Conservation (phyloP, 2,888 invertebrate species). For the Leptinotarsa peninsularis region DNA sequence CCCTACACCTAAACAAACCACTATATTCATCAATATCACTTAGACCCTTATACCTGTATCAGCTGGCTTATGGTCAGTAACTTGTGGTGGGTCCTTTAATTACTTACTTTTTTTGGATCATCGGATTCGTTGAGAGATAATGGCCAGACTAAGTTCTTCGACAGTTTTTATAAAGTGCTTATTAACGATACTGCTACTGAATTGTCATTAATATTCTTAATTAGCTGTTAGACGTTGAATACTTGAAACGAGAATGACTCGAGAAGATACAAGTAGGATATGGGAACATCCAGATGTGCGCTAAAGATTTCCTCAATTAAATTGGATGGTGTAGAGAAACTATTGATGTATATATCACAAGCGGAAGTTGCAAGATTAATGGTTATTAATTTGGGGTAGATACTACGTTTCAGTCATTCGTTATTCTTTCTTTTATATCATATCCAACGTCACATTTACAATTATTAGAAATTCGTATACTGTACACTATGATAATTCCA, state of each 20-base stretch:
- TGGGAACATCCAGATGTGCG: neutral
- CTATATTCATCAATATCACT: conserved; percentile 4
- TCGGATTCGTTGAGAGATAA: conserved; percentile 27
- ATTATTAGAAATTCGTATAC: no score
- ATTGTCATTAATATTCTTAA: conserved; percentile 43
- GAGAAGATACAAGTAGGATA: conserved; percentile 11
- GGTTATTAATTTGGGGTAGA: no score
- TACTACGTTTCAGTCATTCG: no score
- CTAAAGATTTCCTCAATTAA: conserved; percentile 1
- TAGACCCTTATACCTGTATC: conserved; percentile 22
- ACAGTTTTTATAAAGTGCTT: conserved; percentile 27
- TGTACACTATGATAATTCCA: no score
- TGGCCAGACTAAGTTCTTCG: conserved; percentile 15
- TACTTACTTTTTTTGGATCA: conserved; percentile 14
- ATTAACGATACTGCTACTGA: conserved; percentile 35
- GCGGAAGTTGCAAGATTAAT: no score
- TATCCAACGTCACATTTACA: no score
- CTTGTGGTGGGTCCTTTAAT: conserved; percentile 24
- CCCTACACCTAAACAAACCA: conserved; percentile 9
- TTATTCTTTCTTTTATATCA: no score
- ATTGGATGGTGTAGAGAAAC: neutral
- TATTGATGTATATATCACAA: neutral
- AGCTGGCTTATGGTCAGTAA: conserved; percentile 12
- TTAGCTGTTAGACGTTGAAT: conserved; percentile 30
- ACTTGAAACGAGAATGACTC: conserved; percentile 13